Conservation (phyloP, 2,113 vertebrate genomes). For the Hypocryptadius cinnamomeus region DNA sequence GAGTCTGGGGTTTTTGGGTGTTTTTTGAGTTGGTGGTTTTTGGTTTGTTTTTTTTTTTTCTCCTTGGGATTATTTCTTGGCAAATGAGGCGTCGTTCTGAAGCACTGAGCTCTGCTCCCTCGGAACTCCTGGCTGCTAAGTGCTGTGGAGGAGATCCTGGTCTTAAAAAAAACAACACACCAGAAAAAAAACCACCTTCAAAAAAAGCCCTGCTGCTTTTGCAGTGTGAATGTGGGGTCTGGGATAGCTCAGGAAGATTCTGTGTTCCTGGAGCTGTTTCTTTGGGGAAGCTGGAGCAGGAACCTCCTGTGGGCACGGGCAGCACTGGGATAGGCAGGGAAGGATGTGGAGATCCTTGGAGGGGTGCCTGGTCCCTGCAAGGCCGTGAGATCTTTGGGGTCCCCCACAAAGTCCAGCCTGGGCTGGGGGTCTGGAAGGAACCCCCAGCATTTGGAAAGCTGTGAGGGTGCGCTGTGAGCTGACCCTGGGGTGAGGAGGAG, state of each 20-base stretch:
- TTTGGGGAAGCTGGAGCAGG: not conserved
- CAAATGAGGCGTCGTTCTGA: not conserved
- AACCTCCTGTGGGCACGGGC: not conserved
- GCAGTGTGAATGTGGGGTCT: not conserved
- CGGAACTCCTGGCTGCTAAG: conserved; percentile 37
- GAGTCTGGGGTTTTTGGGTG: not conserved
- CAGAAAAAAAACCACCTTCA: not conserved
- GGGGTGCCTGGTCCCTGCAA: not conserved
- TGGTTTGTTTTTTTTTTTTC: not conserved
- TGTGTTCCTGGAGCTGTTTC: not conserved
- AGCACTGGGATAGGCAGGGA: not conserved
- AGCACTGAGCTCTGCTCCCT: conserved; percentile 18
- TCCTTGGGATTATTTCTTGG: conserved; percentile 47
- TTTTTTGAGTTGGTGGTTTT: not conserved
- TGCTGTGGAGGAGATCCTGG: conserved; percentile 13
- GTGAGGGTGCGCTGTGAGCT: not conserved
- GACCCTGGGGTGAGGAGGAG: not conserved
- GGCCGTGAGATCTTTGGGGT: not conserved
- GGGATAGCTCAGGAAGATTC: not conserved
- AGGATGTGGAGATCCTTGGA: not conserved
- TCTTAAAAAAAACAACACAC: not conserved
- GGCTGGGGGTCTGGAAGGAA: not conserved
- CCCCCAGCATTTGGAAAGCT: not conserved
- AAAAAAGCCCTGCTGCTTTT: not conserved
- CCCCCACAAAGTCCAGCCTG: not conserved